A percentile compares a stretch with the other conserved stretches of the same genome.
These are phyloP conservation scores for Ischnus inquisitorius DNA, from an alignment of 2,888 invertebrate genomes.

Conservation along the genomic window DNA sequence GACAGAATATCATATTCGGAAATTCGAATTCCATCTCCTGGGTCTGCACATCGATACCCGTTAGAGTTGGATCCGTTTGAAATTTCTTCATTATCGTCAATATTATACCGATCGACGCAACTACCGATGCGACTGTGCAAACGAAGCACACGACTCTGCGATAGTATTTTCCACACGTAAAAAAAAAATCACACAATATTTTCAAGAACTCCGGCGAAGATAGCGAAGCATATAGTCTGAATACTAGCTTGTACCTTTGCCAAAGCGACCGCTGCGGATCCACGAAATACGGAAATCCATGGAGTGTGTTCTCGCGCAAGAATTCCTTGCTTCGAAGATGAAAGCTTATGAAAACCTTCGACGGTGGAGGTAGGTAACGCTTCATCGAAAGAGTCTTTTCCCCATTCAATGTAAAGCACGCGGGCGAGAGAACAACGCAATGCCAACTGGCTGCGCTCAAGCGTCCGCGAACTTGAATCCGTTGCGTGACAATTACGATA, in stretches of 20 bases:
- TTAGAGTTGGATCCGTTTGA: conserved; percentile 94
- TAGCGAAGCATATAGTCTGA: background rate
- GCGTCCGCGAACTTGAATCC: background rate
- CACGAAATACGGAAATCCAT: conserved; percentile 93
- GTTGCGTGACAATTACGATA: background rate
- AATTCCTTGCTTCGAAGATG: conserved; percentile 75
- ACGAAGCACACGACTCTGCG: conserved; percentile 93
- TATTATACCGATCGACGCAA: conserved; percentile 91
- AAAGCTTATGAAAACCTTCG: conserved; percentile 72
- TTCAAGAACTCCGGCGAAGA: too few relatives aligned
- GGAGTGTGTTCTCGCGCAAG: conserved; percentile 86
- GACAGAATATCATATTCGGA: conserved; percentile 74
- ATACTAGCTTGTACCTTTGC: too few relatives aligned
- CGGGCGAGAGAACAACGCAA: background rate
- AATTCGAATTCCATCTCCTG: conserved; percentile 64
- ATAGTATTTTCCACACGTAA: background rate
- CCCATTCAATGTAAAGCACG: background rate
- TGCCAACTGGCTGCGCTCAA: background rate
- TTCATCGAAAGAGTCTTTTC: background rate
- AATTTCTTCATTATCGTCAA: conserved; percentile 93
- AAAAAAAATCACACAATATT: background rate
- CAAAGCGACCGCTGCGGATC: conserved; percentile 91
- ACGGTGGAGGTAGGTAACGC: conserved; percentile 70
- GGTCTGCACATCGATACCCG: conserved; percentile 87
- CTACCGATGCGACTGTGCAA: conserved; percentile 90